Conservation (phyloP, 2,888 invertebrate genomes). For the Magallana nippona region DNA sequence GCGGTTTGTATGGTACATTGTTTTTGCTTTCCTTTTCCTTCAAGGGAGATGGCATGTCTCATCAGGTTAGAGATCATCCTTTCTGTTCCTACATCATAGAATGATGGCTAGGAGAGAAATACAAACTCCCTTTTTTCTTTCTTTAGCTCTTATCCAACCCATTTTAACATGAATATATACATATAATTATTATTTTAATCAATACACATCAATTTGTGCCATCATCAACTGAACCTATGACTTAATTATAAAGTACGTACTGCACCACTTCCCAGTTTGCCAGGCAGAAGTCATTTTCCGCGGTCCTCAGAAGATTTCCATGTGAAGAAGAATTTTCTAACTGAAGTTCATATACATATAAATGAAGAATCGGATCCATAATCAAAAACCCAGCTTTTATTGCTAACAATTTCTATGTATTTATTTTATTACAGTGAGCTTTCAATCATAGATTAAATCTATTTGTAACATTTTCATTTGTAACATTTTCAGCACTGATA, state of each 20-base stretch:
- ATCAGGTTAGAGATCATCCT: slow-evolving; percentile 14
- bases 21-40: slow-evolving; percentile 34
- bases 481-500: slow-evolving; percentile 45
- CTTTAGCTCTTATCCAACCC: neutral
- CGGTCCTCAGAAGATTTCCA: neutral
- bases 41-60: slow-evolving; percentile 36
- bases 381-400: neutral
- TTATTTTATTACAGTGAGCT: neutral
- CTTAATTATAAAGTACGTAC: neutral
- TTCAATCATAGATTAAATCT: neutral
- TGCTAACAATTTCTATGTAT: neutral
- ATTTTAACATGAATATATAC: neutral
- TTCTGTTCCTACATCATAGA: slow-evolving; percentile 25
- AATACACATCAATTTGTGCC: neutral
- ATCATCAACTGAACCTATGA: neutral
- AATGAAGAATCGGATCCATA: neutral
- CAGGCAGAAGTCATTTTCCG: neutral
- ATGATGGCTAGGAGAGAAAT: slow-evolving; percentile 31
- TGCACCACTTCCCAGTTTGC: neutral
- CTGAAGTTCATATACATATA: neutral
- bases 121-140: slow-evolving; percentile 17
- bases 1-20: slow-evolving; percentile 62
- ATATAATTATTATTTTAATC: neutral
- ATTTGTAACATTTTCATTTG: slow-evolving; percentile 1
- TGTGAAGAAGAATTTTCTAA: neutral